phyloP scores from a whole-genome alignment of 2,797 vertebrate species.

The Halcyon badia region DNA sequence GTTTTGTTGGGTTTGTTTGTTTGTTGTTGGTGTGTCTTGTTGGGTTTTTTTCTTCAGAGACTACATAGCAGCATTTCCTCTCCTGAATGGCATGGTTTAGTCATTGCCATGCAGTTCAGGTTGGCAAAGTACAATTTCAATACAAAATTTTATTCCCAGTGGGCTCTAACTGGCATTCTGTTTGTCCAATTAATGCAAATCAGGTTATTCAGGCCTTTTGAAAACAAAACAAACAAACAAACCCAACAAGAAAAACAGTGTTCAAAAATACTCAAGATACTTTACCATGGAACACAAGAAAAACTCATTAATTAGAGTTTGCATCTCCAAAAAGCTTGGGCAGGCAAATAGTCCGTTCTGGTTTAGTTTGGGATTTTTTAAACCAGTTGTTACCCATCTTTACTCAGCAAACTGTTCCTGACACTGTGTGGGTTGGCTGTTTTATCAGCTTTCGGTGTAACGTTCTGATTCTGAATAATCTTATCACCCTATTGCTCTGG shows the following conservation, averaged over 20 bases:
- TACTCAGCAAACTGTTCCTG: not conserved
- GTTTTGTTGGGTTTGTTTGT: not conserved
- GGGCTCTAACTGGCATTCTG: not conserved
- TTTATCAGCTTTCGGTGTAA: not conserved
- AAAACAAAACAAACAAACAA: not conserved
- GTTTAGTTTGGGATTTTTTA: not conserved
- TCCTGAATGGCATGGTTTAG: not conserved
- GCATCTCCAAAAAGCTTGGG: not conserved
- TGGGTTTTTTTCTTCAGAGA: not conserved
- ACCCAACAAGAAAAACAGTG: not conserved
- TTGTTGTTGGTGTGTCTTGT: not conserved
- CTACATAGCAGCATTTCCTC: not conserved
- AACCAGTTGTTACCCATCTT: not conserved
- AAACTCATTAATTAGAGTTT: not conserved
- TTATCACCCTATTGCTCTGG: not conserved
- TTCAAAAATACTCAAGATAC: not conserved
- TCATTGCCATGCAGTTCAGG: slow-evolving; percentile 3
- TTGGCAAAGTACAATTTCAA: slow-evolving; percentile 5
- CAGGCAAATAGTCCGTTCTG: not conserved
- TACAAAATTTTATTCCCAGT: not conserved
- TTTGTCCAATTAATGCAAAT: slow-evolving; percentile 25
- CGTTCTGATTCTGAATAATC: not conserved
- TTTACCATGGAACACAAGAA: fast-evolving
- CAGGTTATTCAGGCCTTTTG: not conserved
- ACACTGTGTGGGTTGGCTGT: not conserved